Evolutionary conservation across 1,140 invertebrate species (phyloP), one percentile per base, ranked within the genome.

Genomic region (Cherax destructor): DNA sequence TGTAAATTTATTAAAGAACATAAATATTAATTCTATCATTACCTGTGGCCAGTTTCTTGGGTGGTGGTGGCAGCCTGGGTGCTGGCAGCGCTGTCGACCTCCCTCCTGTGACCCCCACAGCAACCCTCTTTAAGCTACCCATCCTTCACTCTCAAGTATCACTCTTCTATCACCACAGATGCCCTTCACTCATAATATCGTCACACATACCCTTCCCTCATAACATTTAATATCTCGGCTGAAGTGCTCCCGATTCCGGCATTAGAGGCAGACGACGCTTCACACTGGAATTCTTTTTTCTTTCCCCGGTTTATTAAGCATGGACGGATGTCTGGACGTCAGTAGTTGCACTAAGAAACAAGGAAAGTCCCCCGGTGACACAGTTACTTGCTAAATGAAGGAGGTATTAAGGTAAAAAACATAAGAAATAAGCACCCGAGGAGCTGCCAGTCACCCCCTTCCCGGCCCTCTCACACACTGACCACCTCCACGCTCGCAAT

Each of bases 11-110:
- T 41, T 41, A 41, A 41, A 41, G 0, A 0, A 41, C 30, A 41
- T 41, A 41, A 41, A 41, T 41, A 41, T 1, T 41, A 41, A 41
- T 41, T 1, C 0, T 74, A 74, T 41, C n/a, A 7, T 91, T 52
- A 91, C 89, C 89, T 86, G 89, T 91, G 5, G 89, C 89, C 24
- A 91, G 78, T 65, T 86, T 91, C 59, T 91, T 91, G 81, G 72
- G 77, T 30, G 83, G 56, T 4, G 89, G 83, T 21, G 69, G 50
- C 21, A 69, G 16, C 83, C 41, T 91, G 61, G 89, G 83, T 4
- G 74, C 89, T 49, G 89, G 89, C 13, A 91, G 49, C 30, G 83
- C 56, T 3, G 89, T 49, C 47, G 83, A 16, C 56, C 88, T 18
- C 0, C 81, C 86, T 50, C 30, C 9, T 10, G 80, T 81, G 59